Evolutionary conservation across 2,113 vertebrate genomes (phyloP).

Genomic region (Chelonoidis abingdonii): DNA sequence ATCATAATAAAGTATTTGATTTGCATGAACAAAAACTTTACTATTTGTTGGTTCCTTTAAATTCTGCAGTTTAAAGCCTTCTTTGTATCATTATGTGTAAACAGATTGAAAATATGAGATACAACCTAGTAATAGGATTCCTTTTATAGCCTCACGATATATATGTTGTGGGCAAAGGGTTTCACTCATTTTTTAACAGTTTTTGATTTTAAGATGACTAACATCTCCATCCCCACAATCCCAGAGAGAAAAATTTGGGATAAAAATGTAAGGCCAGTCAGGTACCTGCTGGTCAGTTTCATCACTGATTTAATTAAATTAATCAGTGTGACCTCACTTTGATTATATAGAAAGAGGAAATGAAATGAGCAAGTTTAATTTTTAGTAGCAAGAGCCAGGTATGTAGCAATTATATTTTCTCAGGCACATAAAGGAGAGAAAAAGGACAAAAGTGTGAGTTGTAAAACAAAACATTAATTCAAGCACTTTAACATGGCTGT

Average conservation of each 20-base stretch:
- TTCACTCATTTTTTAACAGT: not conserved
- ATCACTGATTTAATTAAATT: not conserved
- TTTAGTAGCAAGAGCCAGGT: not conserved
- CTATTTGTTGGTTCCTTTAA: not conserved
- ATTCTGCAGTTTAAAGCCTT: not conserved
- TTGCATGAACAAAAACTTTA: slow-evolving; percentile 1
- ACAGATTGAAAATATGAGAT: not conserved
- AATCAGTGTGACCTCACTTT: not conserved
- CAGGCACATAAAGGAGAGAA: not conserved
- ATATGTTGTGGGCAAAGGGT: not conserved
- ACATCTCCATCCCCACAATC: not conserved
- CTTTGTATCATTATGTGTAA: not conserved
- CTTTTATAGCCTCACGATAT: not conserved
- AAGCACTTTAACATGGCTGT: not conserved
- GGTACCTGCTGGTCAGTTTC: not conserved
- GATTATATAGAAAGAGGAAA: not conserved
- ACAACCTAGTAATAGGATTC: not conserved
- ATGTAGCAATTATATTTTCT: not conserved
- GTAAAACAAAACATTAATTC: not conserved
- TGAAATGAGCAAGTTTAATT: not conserved
- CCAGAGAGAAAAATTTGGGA: not conserved
- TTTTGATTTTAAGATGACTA: not conserved
- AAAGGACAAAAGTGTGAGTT: not conserved
- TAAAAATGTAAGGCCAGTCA: not conserved
- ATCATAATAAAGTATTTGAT: slow-evolving; percentile 19